A percentile compares a stretch with the other conserved stretches of the same genome.
Conservation (phyloP, 2,797 vertebrate genomes). For the Dermochelys coriacea region DNA sequence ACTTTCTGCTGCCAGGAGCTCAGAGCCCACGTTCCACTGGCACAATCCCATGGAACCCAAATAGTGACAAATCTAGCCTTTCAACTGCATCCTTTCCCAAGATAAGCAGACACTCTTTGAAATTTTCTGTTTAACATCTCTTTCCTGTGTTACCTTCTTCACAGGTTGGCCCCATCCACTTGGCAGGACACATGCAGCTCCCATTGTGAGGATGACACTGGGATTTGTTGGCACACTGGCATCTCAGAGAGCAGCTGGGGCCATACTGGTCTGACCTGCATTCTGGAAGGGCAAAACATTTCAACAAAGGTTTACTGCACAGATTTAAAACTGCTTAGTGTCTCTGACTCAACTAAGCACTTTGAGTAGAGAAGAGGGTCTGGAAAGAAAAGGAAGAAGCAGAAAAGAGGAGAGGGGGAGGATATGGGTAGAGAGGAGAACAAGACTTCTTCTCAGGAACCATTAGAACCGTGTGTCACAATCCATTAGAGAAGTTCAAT, state of each 20-base stretch:
- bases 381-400: no score
- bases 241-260: conserved; percentile 83
- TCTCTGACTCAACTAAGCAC: background rate
- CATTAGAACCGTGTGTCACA: background rate
- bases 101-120: fast-evolving
- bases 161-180: conserved; percentile 86
- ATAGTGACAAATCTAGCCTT: fast-evolving
- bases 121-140: background rate
- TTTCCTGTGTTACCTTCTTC: conserved; percentile 80
- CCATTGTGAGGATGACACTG: conserved; percentile 82
- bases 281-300: conserved; percentile 70
- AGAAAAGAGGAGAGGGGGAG: background rate
- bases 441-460: background rate
- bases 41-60: background rate
- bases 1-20: background rate
- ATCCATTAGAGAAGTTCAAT: background rate
- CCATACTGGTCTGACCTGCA: conserved; percentile 83
- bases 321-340: background rate
- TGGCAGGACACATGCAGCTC: conserved; percentile 81
- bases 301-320: background rate
- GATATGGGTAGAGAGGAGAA: background rate
- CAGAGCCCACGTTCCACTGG: background rate
- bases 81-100: background rate
- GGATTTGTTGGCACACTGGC: conserved; percentile 81
- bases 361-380: background rate